Percentiles rank a stretch among this genome's conserved stretches.
These are phyloP conservation scores for Hyppa rectilinea DNA, from an alignment of 2,888 invertebrate genomes.

Conservation along the genomic window DNA sequence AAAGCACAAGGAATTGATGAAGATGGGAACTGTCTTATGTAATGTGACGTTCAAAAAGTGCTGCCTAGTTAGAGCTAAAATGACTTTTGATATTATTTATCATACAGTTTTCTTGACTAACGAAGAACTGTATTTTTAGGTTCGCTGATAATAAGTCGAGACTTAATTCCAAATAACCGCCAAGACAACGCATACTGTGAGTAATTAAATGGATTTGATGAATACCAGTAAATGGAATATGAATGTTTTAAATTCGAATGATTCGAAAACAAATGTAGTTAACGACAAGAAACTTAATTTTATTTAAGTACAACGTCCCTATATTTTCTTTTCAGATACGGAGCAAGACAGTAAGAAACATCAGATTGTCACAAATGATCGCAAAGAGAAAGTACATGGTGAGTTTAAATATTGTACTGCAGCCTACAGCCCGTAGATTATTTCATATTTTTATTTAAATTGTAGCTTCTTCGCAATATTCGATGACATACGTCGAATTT, in stretches of 20 bases:
- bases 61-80: too few relatives aligned
- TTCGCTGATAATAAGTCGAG: conserved; percentile 4
- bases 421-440: too few relatives aligned
- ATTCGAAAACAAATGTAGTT: neutral
- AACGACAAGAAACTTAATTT: neutral
- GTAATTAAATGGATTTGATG: neutral
- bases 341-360: neutral
- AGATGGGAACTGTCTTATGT: too few relatives aligned
- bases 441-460: too few relatives aligned
- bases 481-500: too few relatives aligned
- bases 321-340: conserved; percentile 15
- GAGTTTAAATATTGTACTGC: too few relatives aligned
- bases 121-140: conserved; percentile 7
- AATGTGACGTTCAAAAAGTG: too few relatives aligned
- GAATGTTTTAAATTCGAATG: neutral
- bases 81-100: neutral
- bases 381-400: conserved; percentile 42
- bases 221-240: neutral
- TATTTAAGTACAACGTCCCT: neutral
- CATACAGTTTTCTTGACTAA: neutral
- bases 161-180: conserved; percentile 3
- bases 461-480: too few relatives aligned
- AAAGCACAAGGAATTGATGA: too few relatives aligned
- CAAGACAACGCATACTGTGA: conserved; percentile 30
- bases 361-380: neutral